Evolutionary conservation across 2,797 vertebrate genomes (phyloP), one percentile per base, ranked within the genome.

Genomic region (Tamandua tetradactyla): DNA sequence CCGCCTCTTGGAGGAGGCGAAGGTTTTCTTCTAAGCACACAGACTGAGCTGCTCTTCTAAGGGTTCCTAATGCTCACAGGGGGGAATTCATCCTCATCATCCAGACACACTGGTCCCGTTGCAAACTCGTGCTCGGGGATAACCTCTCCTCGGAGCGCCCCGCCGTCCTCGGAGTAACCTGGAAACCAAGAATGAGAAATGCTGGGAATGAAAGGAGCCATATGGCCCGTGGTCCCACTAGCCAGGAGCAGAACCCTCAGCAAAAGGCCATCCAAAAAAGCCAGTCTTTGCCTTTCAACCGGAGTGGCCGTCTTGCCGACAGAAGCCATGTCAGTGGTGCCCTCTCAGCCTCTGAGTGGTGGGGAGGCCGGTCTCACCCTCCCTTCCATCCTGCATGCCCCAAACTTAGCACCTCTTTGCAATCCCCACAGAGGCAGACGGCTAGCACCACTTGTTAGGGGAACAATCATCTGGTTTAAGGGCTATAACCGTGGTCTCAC

Each of bases 111-210:
- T 0, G 99, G 99, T 92, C 99, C 98, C 42, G 99, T 98, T 0
- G 99, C 99, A 83, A 99, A 99, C 97, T 99, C 99, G 0, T 99
- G 99, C 96, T 99, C 99, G 0, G 99, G 99, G 98, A 99, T 99
- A 9, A 99, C 98, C 89, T 99, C 99, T 20, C 99, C 99, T 15
- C 98, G 99, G 97, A 99, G 98, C 2, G 98, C 98, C 87, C 99
- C 99, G 0, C 99, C 99, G 0, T 99, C 99, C 98, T 99, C 99
- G 0, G 99, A 99, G 94, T 99, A 99, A 91, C 99, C 99, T 99
- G 98, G 44, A 68, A 81, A 13, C 23, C 83, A 2, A 35, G 55
- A 96, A 85, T 10, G 30, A 78, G 40, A 40, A 12, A 52, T 0
- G 2, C 25, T 9, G 78, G 0, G 2, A 76, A 4, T 37, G 57